A percentile compares a stretch with the other conserved stretches of the same genome.
These are phyloP conservation scores for Catharus ustulatus DNA, from an alignment of 2,797 vertebrate genomes.

Conservation along the genomic window DNA sequence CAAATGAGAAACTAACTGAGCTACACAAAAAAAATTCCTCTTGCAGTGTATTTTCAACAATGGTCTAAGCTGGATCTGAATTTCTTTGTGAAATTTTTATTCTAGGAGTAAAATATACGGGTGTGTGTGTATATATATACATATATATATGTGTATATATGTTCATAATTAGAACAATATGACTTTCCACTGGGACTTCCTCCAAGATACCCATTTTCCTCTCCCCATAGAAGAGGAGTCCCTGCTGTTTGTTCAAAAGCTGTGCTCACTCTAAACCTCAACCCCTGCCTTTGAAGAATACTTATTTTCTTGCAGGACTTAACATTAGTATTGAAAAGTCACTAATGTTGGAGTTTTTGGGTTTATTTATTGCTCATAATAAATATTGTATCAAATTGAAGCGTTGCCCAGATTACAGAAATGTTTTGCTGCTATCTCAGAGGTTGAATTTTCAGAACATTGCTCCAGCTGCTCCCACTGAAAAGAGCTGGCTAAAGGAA, in stretches of 20 bases:
- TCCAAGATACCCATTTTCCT: not conserved
- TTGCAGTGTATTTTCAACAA: not conserved
- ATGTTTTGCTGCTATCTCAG: not conserved
- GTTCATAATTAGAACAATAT: not conserved
- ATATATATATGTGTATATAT: too few relatives aligned
- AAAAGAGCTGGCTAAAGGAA: not conserved
- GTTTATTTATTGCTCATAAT: not conserved
- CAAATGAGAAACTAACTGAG: not conserved
- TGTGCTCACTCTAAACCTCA: not conserved
- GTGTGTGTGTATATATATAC: too few relatives aligned
- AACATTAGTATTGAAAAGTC: not conserved
- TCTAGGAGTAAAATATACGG: not conserved
- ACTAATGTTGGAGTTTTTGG: not conserved
- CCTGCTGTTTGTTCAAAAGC: not conserved
- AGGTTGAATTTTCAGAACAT: not conserved
- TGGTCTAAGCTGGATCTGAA: not conserved
- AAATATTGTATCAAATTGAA: not conserved
- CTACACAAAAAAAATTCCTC: not conserved
- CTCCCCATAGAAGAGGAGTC: not conserved
- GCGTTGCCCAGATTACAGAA: not conserved
- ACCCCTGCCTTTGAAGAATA: not conserved
- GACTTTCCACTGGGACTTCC: not conserved
- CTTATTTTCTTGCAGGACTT: not conserved
- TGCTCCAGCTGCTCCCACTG: not conserved
- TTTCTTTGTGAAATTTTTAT: not conserved